Percentiles rank a stretch among this genome's conserved stretches.
Conservation (phyloP, 23 tunicate species). For the Ciona savignyi region DNA sequence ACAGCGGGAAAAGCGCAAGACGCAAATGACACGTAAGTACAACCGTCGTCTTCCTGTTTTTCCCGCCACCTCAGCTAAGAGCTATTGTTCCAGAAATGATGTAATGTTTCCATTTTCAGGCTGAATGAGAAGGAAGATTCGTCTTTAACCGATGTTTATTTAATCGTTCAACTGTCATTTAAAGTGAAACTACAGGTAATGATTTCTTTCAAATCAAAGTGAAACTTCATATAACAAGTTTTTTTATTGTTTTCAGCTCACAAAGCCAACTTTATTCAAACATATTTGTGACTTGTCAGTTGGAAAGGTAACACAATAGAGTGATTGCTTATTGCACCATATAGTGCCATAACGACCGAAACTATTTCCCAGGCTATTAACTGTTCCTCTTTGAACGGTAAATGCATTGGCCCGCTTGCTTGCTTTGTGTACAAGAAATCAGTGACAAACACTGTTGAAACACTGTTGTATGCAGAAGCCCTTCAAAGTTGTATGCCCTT, state of each 20-base stretch:
- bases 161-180: not conserved
- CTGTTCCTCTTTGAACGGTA: not conserved
- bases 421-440: constrained; percentile 8
- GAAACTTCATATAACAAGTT: too few relatives aligned
- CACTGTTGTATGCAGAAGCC: not conserved
- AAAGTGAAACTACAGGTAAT: not conserved
- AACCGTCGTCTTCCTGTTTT: too few relatives aligned
- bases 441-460: not conserved
- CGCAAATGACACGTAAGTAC: too few relatives aligned
- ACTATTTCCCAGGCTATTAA: constrained; percentile 6
- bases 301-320: not conserved
- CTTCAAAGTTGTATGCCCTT: not conserved
- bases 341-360: not conserved
- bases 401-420: not conserved
- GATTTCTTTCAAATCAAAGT: too few relatives aligned
- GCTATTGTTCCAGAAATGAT: too few relatives aligned
- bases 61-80: too few relatives aligned
- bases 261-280: not conserved
- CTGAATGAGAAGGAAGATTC: too few relatives aligned
- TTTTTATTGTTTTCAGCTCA: not conserved
- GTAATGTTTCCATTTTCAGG: too few relatives aligned
- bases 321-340: not conserved
- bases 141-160: not conserved
- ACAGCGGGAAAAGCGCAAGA: too few relatives aligned
- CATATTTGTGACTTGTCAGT: not conserved